Conservation (phyloP, 2,113 vertebrate species). For the Thunnus thynnus region DNA sequence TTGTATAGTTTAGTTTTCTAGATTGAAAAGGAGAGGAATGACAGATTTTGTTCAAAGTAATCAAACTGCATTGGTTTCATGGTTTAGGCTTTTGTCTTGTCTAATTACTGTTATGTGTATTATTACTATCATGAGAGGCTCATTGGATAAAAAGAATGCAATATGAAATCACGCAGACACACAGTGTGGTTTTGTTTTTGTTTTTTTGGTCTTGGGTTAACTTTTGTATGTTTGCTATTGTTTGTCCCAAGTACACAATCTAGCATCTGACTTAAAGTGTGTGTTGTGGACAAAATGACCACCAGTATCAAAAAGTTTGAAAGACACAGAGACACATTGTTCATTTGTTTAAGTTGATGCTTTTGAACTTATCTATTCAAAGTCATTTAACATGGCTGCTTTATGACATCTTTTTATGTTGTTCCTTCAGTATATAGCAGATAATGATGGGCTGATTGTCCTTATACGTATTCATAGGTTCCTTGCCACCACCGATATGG, state of each 20-base stretch:
- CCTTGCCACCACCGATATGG: constrained; percentile 89
- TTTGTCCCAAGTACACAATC: not conserved
- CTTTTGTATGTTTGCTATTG: too few relatives aligned
- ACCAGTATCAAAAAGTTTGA: too few relatives aligned
- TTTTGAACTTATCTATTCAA: too few relatives aligned
- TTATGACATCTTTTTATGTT: not conserved
- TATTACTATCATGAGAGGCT: too few relatives aligned
- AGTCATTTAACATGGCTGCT: not conserved
- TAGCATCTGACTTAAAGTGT: not conserved
- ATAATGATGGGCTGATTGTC: not conserved
- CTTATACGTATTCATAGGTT: constrained; percentile 80
- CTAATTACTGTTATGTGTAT: too few relatives aligned
- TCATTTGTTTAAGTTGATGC: too few relatives aligned
- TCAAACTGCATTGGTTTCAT: not conserved
- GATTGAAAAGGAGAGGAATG: not conserved
- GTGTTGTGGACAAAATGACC: not conserved
- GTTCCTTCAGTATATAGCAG: not conserved
- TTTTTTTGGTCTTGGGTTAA: not conserved
- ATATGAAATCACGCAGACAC: too few relatives aligned
- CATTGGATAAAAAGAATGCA: too few relatives aligned
- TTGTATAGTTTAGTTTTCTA: too few relatives aligned
- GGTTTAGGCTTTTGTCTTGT: not conserved
- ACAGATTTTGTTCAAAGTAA: not conserved
- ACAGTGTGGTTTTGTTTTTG: too few relatives aligned
- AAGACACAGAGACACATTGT: not conserved